Base-by-base conservation (phyloP, 1,140 invertebrate genomes). In the Caenorhabditis remanei region DNA sequence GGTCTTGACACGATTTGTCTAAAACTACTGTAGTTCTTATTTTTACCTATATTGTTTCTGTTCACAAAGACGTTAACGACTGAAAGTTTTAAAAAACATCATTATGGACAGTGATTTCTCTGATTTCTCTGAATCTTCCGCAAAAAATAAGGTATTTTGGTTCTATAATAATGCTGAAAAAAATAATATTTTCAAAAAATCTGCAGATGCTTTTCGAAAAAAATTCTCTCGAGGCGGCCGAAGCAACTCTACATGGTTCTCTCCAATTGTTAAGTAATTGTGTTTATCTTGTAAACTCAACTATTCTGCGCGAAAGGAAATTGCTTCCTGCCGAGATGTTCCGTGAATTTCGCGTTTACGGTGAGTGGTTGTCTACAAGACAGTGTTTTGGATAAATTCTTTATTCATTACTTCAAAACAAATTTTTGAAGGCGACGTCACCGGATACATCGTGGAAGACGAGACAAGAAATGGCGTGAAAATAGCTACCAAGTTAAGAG, bases 251-350 rank as follows among this genome's bases (percentile, higher is more conserved):
- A 8, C 6, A 14, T 2, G 55, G n/a, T 0, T 71, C 71, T 50
- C 71, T 32, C 24, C 13, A 43, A 24, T 21, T 32, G 46, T 46
- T 79, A 40, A 46, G 40, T 11, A 79, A 79, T n/a, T 79, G 71
- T 24, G 71, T 79, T 24, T 46, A 4, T 14, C 19, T 79, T 21
- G 46, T 24, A 24, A 79, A 50, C 24, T 14, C 71, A 53, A 79
- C 71, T 7, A 79, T 79, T 79, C 11, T 79, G n/a, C 19, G 46
- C 5, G 71, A 79, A 79, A 21, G 71, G n/a, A 79, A 79, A 24
- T 8, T 79, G 1, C 4, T 79, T 50, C 71, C 71, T 13, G 71
- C 40, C 4, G n/a, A 79, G 2, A 19, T 9, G 9, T 79, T 79
- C 46, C n/a, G 8, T 5, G 46, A 53, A 4, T 79, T 46, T 32